These are phyloP conservation scores for Drosophila borborema DNA, from an alignment of 2,888 invertebrate species.

Conservation along the genomic window DNA sequence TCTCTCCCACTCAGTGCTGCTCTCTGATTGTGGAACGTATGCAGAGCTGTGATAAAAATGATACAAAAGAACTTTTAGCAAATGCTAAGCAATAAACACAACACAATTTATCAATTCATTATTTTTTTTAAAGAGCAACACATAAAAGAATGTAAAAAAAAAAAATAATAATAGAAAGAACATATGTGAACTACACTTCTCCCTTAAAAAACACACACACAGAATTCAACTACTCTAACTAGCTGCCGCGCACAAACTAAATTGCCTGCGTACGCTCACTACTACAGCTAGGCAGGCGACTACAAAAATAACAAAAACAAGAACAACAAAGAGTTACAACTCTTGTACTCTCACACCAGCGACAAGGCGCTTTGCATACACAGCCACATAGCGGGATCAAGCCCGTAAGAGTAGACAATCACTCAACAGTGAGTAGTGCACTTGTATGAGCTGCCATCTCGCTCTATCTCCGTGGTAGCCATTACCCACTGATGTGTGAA, in stretches of 20 bases:
- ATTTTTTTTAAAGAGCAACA: too few species aligned
- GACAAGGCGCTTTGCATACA: conserved; percentile 1
- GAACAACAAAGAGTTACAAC: background rate
- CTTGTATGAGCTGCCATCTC: background rate
- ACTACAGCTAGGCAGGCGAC: background rate
- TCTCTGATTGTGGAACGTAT: conserved; percentile 1
- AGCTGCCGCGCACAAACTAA: background rate
- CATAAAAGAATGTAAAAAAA: background rate
- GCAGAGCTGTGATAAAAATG: background rate
- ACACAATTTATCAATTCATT: background rate
- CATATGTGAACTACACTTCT: too few species aligned
- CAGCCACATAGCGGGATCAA: background rate
- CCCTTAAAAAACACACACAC: background rate
- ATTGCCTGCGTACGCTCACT: background rate
- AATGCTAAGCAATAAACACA: background rate
- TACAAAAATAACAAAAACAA: background rate
- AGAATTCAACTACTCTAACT: background rate
- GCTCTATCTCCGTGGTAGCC: background rate
- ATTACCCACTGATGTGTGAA: background rate
- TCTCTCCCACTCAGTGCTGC: background rate
- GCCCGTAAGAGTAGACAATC: background rate
- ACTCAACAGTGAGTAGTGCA: too few species aligned
- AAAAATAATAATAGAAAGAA: too few species aligned
- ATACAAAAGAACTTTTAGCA: background rate
- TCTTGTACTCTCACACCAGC: background rate